Conservation (phyloP, 2,113 vertebrate genomes). For the Anthoscopus minutus region DNA sequence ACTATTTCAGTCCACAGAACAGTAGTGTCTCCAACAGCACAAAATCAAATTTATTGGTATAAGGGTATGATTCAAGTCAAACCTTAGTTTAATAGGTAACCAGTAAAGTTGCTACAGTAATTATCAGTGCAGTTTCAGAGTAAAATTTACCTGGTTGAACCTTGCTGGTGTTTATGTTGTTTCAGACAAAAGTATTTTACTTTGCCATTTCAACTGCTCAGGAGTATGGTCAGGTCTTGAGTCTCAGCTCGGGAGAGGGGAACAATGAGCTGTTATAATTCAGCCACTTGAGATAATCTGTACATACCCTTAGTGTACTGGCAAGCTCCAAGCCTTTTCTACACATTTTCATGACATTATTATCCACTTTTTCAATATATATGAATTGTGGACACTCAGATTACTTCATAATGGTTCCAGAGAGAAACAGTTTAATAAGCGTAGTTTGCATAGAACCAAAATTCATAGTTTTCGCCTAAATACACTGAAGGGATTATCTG, state of each 20-base stretch:
- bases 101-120: not conserved
- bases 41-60: not conserved
- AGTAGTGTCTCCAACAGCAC: not conserved
- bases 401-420: not conserved
- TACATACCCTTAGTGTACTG: not conserved
- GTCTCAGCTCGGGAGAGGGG: not conserved
- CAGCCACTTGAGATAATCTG: not conserved
- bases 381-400: not conserved
- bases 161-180: not conserved
- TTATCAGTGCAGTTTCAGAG: not conserved
- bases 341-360: not conserved
- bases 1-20: not conserved
- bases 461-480: not conserved
- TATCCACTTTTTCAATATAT: not conserved
- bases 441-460: not conserved
- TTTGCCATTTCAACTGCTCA: not conserved
- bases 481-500: not conserved
- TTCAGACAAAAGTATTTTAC: not conserved
- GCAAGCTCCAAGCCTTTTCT: not conserved
- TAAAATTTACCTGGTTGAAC: not conserved
- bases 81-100: slow-evolving; percentile 15
- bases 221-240: not conserved
- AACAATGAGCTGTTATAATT: not conserved
- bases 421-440: not conserved
- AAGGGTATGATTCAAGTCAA: not conserved